Evolutionary conservation across 2,113 vertebrate genomes (phyloP).

Genomic region (Anhinga rufa): DNA sequence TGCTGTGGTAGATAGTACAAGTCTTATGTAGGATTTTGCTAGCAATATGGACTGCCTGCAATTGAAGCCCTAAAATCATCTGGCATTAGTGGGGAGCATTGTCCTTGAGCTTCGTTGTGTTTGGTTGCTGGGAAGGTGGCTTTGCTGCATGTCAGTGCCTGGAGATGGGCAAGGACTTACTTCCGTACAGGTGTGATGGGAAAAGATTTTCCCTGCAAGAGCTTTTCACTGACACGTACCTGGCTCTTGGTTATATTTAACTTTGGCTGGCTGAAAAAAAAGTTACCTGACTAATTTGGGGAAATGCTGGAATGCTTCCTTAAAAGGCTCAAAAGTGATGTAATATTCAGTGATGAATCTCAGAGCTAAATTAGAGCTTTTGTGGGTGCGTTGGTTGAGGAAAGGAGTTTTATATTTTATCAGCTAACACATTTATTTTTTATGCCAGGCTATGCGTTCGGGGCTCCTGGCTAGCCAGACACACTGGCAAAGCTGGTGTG

Average conservation of each 20-base stretch:
- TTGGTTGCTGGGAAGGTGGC: neutral
- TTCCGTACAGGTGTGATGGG: neutral
- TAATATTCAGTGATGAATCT: neutral
- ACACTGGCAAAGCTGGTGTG: neutral
- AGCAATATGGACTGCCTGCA: neutral
- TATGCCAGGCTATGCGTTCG: neutral
- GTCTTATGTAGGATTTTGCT: slow-evolving; percentile 7
- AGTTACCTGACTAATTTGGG: neutral
- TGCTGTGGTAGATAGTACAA: slow-evolving; percentile 20
- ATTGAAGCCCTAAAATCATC: neutral
- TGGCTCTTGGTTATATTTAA: neutral
- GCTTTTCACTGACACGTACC: neutral
- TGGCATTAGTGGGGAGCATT: neutral
- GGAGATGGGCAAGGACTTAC: neutral
- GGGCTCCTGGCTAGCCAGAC: neutral
- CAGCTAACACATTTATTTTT: neutral
- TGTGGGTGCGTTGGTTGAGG: neutral
- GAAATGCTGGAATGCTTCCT: neutral
- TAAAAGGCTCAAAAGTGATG: neutral
- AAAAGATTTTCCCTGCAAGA: neutral
- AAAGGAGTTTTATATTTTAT: slow-evolving; percentile 11
- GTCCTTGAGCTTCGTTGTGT: neutral
- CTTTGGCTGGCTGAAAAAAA: neutral
- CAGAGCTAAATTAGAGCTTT: neutral
- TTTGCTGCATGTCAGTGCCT: neutral